phyloP scores from a whole-genome alignment of 1,140 invertebrate genomes.

The Hyles vespertilio region DNA sequence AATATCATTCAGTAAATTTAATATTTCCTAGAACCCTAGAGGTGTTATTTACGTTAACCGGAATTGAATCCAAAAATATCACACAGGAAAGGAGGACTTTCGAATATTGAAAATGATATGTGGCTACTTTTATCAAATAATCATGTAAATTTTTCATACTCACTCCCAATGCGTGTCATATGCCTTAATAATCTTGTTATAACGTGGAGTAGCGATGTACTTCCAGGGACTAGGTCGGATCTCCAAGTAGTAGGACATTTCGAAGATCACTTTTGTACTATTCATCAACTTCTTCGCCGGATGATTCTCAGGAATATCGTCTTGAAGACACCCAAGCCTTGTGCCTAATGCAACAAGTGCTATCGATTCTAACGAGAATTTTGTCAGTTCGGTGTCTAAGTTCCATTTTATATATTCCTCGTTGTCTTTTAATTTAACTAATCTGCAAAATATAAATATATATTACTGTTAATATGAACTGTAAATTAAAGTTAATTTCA shows the following conservation, averaged over 20 bases:
- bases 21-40: no score
- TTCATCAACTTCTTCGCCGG: conserved; percentile 78
- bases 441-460: conserved; percentile 25
- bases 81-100: no score
- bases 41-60: no score
- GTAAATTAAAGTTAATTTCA: no score
- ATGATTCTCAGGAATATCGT: conserved; percentile 67
- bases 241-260: conserved; percentile 78
- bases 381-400: conserved; percentile 80
- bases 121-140: no score
- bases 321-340: conserved; percentile 77
- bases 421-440: conserved; percentile 33
- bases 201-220: conserved; percentile 75
- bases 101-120: no score
- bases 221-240: conserved; percentile 79
- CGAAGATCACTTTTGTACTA: conserved; percentile 78
- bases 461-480: neutral
- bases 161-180: conserved; percentile 67
- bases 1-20: no score
- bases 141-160: conserved; percentile 22
- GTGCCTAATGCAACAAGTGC: conserved; percentile 80
- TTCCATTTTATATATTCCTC: conserved; percentile 42
- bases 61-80: no score
- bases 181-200: conserved; percentile 73
- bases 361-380: conserved; percentile 83